Percentiles rank a stretch among this genome's conserved stretches.
Conservation (phyloP, 2,113 vertebrate genomes). For the Rhabdomys dilectus region DNA sequence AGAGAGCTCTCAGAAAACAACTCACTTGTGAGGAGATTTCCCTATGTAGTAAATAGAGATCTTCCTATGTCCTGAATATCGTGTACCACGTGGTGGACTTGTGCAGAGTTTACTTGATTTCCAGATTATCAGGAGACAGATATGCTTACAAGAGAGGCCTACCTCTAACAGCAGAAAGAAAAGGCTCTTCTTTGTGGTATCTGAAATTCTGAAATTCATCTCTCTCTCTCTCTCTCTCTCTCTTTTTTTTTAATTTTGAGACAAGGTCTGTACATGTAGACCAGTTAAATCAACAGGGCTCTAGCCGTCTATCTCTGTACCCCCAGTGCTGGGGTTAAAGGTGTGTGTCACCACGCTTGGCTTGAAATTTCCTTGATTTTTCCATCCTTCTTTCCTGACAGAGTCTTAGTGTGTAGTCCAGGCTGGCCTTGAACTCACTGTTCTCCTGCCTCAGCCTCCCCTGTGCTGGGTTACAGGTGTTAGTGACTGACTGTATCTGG, state of each 20-base stretch:
- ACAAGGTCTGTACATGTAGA: not conserved
- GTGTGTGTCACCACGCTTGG: not conserved
- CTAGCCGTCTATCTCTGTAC: not conserved
- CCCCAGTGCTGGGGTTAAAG: not conserved
- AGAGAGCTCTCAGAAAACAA: slow-evolving; percentile 49
- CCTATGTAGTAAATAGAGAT: not conserved
- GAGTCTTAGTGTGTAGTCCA: no score
- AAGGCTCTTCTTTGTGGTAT: no score
- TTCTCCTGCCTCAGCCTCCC: not conserved
- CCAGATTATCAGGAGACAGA: not conserved
- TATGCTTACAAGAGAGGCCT: no score
- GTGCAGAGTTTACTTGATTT: not conserved
- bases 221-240: no score
- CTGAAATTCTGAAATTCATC: not conserved
- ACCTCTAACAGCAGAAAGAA: no score
- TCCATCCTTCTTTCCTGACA: not conserved
- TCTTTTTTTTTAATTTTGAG: not conserved
- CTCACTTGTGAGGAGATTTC: slow-evolving; percentile 4
- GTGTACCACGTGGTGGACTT: not conserved
- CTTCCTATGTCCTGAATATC: not conserved
- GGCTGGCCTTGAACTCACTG: not conserved
- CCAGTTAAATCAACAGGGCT: not conserved
- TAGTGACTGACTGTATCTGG: not conserved
- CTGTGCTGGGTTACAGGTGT: not conserved
- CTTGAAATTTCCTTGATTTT: not conserved